Evolutionary conservation across 2,797 vertebrate species (phyloP), one percentile per base, ranked within the genome.

Genomic region (Crenuchus spilurus): DNA sequence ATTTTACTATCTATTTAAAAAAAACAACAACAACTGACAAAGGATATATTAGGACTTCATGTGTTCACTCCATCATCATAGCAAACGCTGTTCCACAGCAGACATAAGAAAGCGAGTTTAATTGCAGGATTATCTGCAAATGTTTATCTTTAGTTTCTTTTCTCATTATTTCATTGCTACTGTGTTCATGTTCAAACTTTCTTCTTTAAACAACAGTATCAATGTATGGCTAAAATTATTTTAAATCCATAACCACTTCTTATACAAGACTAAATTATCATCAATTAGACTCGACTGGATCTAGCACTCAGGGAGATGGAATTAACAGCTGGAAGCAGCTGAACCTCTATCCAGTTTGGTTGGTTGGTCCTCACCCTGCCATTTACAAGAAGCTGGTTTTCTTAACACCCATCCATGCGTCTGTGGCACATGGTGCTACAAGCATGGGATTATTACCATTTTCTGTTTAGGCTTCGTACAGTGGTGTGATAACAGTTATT

Each of bases 401-500:
- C 51, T 51, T 86, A 72, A 80, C 72, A 31, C 55, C 51, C 52
- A 54, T 66, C 20, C 48, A 52, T 63, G 63, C 18, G 60, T 75
- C 62, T 65, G 44, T 3, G 18, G 71, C 33, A 66, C 63, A 68
- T 14, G 13, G 49, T 28, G 52, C 63, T 75, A 31, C 77, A 28
- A 52, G 22, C 16, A n/a, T 51, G 64, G 72, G 80, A 84, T 88
- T 90, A 91, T 91, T 89, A 89, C 85, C 87, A 84, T 85, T 90
- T 80, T 80, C 80, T 82, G 39, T 70, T 79, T 75, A 78, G 80
- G 80, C 82, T 82, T 84, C 82, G 39, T 70, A 89, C 78, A 82
- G 79, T 87, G 83, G 90, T 91, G 91, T 92, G 91, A 92, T 92
- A 90, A 92, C 90, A 92, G 89, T 92, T 84, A 91, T 92, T 91